A percentile compares a stretch with the other conserved stretches of the same genome.
phyloP scores from a whole-genome alignment of 2,113 vertebrate genomes.

The Ifrita kowaldi region DNA sequence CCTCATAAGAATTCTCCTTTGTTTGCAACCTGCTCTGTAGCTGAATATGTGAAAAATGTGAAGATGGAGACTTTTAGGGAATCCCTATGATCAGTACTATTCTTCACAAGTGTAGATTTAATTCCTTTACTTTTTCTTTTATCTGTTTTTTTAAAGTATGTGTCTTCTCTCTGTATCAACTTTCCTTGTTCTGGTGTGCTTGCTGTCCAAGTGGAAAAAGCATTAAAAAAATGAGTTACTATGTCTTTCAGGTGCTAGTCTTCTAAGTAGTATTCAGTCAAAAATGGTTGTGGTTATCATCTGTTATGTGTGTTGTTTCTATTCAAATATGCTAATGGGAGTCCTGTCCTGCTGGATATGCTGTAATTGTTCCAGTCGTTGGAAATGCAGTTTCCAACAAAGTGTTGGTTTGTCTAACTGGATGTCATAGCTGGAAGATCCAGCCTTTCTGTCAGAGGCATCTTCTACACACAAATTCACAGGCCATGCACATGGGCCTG shows the following conservation, averaged over 20 bases:
- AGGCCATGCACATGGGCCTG: not conserved
- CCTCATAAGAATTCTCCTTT: slow-evolving; percentile 1
- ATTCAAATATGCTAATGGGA: not conserved
- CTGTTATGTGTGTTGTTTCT: not conserved
- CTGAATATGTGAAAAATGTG: not conserved
- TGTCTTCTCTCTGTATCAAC: not conserved
- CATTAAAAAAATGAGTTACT: not conserved
- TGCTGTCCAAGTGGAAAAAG: not conserved
- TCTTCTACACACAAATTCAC: not conserved
- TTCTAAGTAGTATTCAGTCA: not conserved
- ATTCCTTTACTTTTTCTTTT: not conserved
- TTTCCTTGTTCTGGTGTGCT: not conserved
- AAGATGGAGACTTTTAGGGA: not conserved
- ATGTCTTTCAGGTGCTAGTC: not conserved
- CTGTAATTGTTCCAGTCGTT: not conserved
- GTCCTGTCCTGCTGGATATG: not conserved
- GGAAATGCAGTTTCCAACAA: not conserved
- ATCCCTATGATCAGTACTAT: not conserved
- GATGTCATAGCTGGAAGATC: not conserved
- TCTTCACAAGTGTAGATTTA: not conserved
- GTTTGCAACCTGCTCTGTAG: not conserved
- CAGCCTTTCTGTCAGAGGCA: not conserved
- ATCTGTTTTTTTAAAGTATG: not conserved
- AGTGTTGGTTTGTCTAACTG: not conserved
- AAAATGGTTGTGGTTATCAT: not conserved